phyloP scores from a whole-genome alignment of 2,888 invertebrate genomes.

The Atethmia centrago region DNA sequence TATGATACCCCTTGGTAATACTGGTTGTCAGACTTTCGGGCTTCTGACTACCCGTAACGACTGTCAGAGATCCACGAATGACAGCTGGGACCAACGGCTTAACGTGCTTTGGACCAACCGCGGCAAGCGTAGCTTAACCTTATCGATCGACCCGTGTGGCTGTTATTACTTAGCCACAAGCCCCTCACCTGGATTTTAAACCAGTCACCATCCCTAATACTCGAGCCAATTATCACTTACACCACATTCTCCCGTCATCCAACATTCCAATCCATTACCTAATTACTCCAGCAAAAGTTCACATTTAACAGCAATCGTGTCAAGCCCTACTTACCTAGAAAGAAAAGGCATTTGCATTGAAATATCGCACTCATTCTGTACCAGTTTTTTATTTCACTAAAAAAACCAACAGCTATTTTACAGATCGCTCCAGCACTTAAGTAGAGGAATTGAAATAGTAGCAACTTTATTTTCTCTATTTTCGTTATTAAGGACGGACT shows the following conservation, averaged over 20 bases:
- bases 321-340: constrained; percentile 45
- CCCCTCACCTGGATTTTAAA: neutral
- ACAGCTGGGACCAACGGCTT: too few species aligned
- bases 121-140: too few species aligned
- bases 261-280: constrained; percentile 11
- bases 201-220: neutral
- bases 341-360: constrained; percentile 34
- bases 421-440: constrained; percentile 57
- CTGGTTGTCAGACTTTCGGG: too few species aligned
- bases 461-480: constrained; percentile 51
- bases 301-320: constrained; percentile 17
- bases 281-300: constrained; percentile 23
- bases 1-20: too few species aligned
- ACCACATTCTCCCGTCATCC: neutral
- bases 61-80: too few species aligned
- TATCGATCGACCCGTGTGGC: too few species aligned
- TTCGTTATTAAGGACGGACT: constrained; percentile 37
- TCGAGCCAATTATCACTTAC: neutral
- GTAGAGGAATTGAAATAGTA: constrained; percentile 60
- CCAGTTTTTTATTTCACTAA: constrained; percentile 31
- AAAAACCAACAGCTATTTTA: constrained; percentile 47
- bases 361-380: constrained; percentile 52
- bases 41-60: too few species aligned
- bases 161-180: too few species aligned
- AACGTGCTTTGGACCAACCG: too few species aligned